A percentile compares a stretch with the other conserved stretches of the same genome.
These are phyloP conservation scores for Nemurella pictetii DNA, from an alignment of 2,888 invertebrate genomes.

Conservation along the genomic window DNA sequence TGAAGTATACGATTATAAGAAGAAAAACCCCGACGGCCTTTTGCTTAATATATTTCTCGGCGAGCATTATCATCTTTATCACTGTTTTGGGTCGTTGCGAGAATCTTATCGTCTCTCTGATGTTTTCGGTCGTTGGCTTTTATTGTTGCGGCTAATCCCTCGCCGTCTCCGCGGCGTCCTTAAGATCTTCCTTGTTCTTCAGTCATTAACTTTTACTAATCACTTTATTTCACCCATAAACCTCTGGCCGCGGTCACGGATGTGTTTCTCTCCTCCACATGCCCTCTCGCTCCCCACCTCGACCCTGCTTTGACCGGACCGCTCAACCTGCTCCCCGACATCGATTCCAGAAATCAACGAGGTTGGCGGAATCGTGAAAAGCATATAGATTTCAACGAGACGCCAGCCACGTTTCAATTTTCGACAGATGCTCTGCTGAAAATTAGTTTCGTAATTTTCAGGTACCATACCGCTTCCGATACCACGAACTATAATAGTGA, in stretches of 20 bases:
- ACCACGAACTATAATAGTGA: too few species aligned
- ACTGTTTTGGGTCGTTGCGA: background rate
- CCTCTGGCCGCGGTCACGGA: constrained; percentile 6
- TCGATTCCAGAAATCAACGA: background rate
- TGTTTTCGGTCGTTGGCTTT: constrained; percentile 19
- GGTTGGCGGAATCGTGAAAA: too few species aligned
- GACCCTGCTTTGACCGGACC: background rate
- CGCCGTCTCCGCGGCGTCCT: background rate
- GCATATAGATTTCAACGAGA: background rate
- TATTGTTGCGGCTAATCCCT: constrained; percentile 1
- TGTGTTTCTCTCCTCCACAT: background rate
- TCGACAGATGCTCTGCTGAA: background rate
- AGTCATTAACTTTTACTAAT: constrained; percentile 22
- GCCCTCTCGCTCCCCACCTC: background rate
- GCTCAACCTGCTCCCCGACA: background rate
- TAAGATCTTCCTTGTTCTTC: constrained; percentile 14
- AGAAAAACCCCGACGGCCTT: background rate
- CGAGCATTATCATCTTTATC: constrained; percentile 3
- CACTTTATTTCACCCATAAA: constrained; percentile 20
- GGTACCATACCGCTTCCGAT: too few species aligned
- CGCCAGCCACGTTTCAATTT: background rate
- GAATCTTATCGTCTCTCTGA: constrained; percentile 4
- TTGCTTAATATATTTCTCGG: background rate
- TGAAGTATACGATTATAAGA: background rate
- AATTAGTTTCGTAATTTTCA: too few species aligned